Base-by-base conservation (phyloP, 1,140 invertebrate species). In the Uloborus diversus region DNA sequence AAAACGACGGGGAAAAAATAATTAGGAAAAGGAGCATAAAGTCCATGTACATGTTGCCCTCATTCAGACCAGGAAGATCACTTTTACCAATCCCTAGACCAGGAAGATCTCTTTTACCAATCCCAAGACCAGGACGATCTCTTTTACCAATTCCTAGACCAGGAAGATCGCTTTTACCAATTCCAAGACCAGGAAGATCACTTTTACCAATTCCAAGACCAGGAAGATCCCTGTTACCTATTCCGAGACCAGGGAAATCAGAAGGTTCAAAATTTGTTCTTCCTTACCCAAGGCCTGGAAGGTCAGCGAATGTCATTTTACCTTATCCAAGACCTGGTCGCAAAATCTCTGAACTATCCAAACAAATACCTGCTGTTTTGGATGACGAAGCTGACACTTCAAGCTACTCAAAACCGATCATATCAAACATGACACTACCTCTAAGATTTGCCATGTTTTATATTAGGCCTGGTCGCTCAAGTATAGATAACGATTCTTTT, bases 201-300 rank as follows among this genome's bases (percentile, higher is more conserved):
- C 7, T 23, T 1, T 2, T 23, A n/a, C n/a, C n/a, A n/a, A n/a
- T n/a, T n/a, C n/a, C n/a, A n/a, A n/a, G n/a, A n/a, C n/a, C 37
- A 42, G 37, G 2, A n/a, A 59, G 3, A 59, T 42, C 4, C n/a
- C 27, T 71, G 2, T n/a, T 71, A 20, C 69, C 69, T 0, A 59
- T 28, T 20, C 69, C 69, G 9, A 71, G 69, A 59, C 30, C 17
- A 42, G 69, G 69, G 3, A 13, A 35, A 28, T 59, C 69, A n/a
- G 25, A 13, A 27, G 32, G 25, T 13, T 13, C n/a, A 9, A 20
- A 28, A 14, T 13, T 3, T n/a, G 47, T 59, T 28, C 3, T 71
- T 20, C 53, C 53, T 4, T 30, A 30, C 7, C 56, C 35, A 30
- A 47, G 69, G 20, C 7, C 25, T 42, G 69, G 69, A 20, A 33